Evolutionary conservation across 2,797 vertebrate genomes (phyloP), one percentile per base, ranked within the genome.

Genomic region (Jordanella pulchra): DNA sequence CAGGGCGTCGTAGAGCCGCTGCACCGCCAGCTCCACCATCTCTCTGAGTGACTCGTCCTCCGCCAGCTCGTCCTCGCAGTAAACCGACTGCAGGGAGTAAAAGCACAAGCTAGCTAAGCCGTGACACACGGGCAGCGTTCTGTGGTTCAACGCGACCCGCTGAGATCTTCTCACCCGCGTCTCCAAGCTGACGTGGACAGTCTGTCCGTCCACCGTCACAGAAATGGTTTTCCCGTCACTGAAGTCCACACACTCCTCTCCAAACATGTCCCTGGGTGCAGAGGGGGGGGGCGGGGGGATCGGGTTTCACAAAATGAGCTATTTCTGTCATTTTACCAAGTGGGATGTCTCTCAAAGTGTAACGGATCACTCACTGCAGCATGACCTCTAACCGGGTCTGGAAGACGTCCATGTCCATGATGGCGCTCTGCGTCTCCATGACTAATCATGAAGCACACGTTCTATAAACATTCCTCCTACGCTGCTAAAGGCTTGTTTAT

Each of bases 31-130:
- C 28, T 97, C 96, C 79, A 97, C 95, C 96, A 97, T 95, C 86
- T 97, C 97, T 35, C 95, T 95, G 71, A 98, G 95, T 1, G 95
- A 95, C 75, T 97, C 96, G 0, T 98, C 97, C 1, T 97, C 97
- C 1, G 95, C 92, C 0, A 91, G 88, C 10, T 96, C 96, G 11
- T 97, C 95, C 80, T 97, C 96, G 14, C 92, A 96, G 65, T 95
- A 95, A 54, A 95, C 97, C 0, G 91, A 87, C 97, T 97, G 76
- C 3, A 60, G 18, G 4, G 23, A 18, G 61, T 0, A 58, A 7
- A 79, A 27, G 17, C 65, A 23, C n/a, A 61, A 12, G 14, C 48
- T 13, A 1, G 4, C 0, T 35, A 13, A 61, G n/a, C 11, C 25
- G 21, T 10, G 27, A 53, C 55, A 0, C 4, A 12, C 30, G 47